Base-by-base conservation (phyloP, 1,140 invertebrate species). In the Anoplophora glabripennis region DNA sequence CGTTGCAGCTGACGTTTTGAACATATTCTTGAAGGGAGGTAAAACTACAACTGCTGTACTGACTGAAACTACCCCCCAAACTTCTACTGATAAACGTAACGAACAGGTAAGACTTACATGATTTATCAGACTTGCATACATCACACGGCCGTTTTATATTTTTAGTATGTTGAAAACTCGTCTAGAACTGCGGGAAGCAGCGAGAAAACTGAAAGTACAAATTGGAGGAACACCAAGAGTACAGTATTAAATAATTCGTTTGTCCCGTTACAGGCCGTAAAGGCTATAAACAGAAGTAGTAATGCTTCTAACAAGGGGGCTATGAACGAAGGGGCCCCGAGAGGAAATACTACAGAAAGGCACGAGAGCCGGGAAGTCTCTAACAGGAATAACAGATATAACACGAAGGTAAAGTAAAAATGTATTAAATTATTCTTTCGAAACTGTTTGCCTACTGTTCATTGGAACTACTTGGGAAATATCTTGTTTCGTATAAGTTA, bases 1-100 rank as follows among this genome's bases (percentile, higher is more conserved):
- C 57, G 78, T 71, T 4, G 78, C 79, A 0, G 69, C 72, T 42
- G 72, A 73, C 52, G 74, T 74, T 4, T 75, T 74, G 21, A 7
- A 61, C 8, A 57, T 63, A 36, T 52, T 72, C 9, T 49, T 61
- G 18, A 57, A 62, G 59, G 41, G 34, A 28, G 15, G 8, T 28
- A 18, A 38, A 45, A 41, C 28, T 1, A 21, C 12, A 42, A 28
- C 35, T 57, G 61, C 68, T 9, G 59, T 75, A 42, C 61, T 71
- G 21, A 55, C 71, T 48, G 64, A 59, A 14, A 68, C 68, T 11
- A 21, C 44, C 33, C 41, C 57, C 12, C 59, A 55, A 10, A 61
- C 60, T 18, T 54, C 57, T 28, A 59, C 54, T 14, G n/a, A 28
- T 5, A 57, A 36, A 4, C 18, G 45, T 5, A 47, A 36, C 3